A percentile compares a stretch with the other conserved stretches of the same genome.
These are phyloP conservation scores for Sclerodermus sp. DNA, from an alignment of 2,888 invertebrate genomes.

Conservation along the genomic window DNA sequence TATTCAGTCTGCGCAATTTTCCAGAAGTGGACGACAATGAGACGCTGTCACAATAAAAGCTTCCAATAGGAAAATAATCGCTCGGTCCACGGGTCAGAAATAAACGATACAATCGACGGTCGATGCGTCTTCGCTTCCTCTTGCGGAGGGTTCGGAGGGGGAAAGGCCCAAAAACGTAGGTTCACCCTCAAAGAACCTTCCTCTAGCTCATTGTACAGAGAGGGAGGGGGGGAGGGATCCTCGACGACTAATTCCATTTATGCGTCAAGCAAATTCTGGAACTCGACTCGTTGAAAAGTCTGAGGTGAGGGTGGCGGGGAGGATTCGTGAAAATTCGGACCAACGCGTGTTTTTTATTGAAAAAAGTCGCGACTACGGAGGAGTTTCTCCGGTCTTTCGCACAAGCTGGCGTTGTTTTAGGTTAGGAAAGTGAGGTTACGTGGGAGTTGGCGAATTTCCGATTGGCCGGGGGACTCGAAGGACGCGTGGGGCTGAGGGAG, in stretches of 20 bases:
- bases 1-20: conserved; percentile 41
- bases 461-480: too few relatives aligned
- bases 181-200: too few relatives aligned
- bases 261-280: conserved; percentile 46
- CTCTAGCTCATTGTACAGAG: conserved; percentile 6
- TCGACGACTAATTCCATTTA: conserved; percentile 48
- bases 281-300: conserved; percentile 55
- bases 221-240: conserved; percentile 8
- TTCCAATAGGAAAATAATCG: conserved; percentile 37
- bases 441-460: too few relatives aligned
- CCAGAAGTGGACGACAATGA: conserved; percentile 51
- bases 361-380: too few relatives aligned
- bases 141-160: too few relatives aligned
- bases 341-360: too few relatives aligned
- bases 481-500: too few relatives aligned
- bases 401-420: too few relatives aligned
- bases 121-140: neutral
- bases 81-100: conserved; percentile 34
- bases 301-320: too few relatives aligned
- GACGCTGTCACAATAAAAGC: conserved; percentile 43
- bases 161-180: conserved; percentile 4
- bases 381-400: too few relatives aligned
- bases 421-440: too few relatives aligned
- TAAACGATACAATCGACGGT: conserved; percentile 48
- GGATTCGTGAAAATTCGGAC: too few relatives aligned